A percentile compares a stretch with the other conserved stretches of the same genome.
Evolutionary conservation across 2,888 invertebrate genomes (phyloP).

Genomic region (Nymphalis urticae): DNA sequence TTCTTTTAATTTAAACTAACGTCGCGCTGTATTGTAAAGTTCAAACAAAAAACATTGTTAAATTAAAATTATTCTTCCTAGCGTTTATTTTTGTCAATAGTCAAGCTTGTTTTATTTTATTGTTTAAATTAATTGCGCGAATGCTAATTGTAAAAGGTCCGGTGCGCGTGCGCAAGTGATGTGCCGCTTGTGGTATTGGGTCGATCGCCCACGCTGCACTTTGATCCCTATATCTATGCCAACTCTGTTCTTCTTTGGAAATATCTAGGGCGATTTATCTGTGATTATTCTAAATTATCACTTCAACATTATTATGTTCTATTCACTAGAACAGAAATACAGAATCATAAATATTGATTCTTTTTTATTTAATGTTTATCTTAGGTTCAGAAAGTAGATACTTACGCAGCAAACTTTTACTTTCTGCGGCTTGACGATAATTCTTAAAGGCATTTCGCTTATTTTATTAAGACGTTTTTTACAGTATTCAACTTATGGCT

Average conservation of each 20-base stretch:
- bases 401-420: conserved; percentile 11
- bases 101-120: conserved; percentile 23
- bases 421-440: conserved; percentile 24
- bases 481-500: conserved; percentile 40
- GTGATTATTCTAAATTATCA: conserved; percentile 35
- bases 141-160: conserved; percentile 64
- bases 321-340: not conserved
- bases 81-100: not conserved
- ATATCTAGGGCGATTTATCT: conserved; percentile 66
- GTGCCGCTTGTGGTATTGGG: conserved; percentile 72
- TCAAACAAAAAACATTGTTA: not conserved
- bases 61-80: not conserved
- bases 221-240: conserved; percentile 79
- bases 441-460: conserved; percentile 24
- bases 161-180: conserved; percentile 66
- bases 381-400: not conserved
- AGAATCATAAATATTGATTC: not conserved
- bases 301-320: conserved; percentile 13
- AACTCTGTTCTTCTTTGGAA: conserved; percentile 75
- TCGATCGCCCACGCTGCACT: conserved; percentile 79
- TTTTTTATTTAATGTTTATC: not conserved
- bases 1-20: conserved; percentile 4
- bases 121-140: conserved; percentile 38
- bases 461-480: conserved; percentile 30
- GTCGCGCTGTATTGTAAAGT: not conserved